Base-by-base conservation (phyloP, 2,888 invertebrate genomes). In the Ochropleura leucogaster region DNA sequence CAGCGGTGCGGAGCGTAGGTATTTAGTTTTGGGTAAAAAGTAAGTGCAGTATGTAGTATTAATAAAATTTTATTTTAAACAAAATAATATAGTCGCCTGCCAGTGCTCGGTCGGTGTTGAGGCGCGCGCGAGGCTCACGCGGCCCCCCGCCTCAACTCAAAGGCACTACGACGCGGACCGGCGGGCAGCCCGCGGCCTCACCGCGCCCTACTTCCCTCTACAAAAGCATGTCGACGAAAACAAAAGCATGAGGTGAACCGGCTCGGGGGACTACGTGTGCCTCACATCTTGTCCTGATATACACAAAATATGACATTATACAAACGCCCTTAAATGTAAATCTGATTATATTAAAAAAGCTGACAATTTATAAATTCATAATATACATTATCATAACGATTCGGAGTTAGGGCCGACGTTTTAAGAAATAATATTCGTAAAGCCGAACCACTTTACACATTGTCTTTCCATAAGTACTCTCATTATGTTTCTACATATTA, bases 1-100 rank as follows among this genome's bases (percentile, higher is more conserved):
- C 30, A 30, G 30, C 30, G 30, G 30, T 30, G 30, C 30, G 30
- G 30, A 3, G 30, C 30, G 3, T 14, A 20, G 5, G 6, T n/a
- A 18, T 18, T 18, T 42, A 10, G n/a, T 62, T n/a, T 44, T 62
- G 60, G 53, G 16, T 42, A 55, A 20, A 49, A 85, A 83, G 83
- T 79, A 86, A 82, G 74, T 82, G 74, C 76, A 77, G 72, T 51
- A 16, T 46, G 68, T 85, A 80, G 83, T 91, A 89, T 94, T 94
- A 91, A 94, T 95, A 95, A 94, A 94, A 93, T 93, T 94, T 95
- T 94, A 93, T 94, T 95, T 94, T 95, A 95, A 95, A 95, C 95
- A 95, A 95, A 95, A 95, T 95, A 94, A 94, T 94, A 93, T 94
- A 93, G 91, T 92, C 90, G 93, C 92, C 90, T 91, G 93, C 90